Conservation (phyloP, 2,113 vertebrate species). For the Bothrops jararaca region DNA sequence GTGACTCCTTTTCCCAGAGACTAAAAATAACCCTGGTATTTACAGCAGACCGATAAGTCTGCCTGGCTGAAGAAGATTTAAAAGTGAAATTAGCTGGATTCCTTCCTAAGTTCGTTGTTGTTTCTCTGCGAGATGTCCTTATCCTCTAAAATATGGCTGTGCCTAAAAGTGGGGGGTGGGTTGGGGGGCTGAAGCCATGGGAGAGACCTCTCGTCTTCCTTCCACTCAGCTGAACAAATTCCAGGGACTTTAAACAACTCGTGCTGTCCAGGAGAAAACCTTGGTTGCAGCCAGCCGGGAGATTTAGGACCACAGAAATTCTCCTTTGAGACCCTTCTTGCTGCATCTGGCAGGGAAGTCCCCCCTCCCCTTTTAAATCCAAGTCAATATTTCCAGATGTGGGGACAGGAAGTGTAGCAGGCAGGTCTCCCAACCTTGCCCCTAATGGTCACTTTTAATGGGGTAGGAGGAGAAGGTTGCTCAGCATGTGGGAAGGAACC, state of each 20-base stretch:
- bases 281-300: not conserved
- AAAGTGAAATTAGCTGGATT: constrained; percentile 42
- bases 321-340: not conserved
- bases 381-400: not conserved
- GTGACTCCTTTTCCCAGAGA: not conserved
- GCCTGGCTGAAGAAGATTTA: constrained; percentile 48
- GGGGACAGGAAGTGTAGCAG: not conserved
- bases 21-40: constrained; percentile 64
- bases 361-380: not conserved
- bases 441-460: not conserved
- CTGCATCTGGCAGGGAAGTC: not conserved
- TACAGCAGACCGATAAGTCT: constrained; percentile 13
- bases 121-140: constrained; percentile 39
- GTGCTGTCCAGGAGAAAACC: not conserved
- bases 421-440: not conserved
- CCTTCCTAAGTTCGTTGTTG: constrained; percentile 33
- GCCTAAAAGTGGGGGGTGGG: not conserved
- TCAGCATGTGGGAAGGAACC: not conserved
- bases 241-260: not conserved
- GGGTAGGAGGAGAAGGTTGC: not conserved
- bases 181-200: constrained; percentile 15
- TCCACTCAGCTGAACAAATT: not conserved
- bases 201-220: constrained; percentile 37
- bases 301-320: not conserved
- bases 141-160: constrained; percentile 6